These are phyloP conservation scores for Drosophila melanogaster DNA, from an alignment of 1,140 invertebrate species.

Conservation along the genomic window DNA sequence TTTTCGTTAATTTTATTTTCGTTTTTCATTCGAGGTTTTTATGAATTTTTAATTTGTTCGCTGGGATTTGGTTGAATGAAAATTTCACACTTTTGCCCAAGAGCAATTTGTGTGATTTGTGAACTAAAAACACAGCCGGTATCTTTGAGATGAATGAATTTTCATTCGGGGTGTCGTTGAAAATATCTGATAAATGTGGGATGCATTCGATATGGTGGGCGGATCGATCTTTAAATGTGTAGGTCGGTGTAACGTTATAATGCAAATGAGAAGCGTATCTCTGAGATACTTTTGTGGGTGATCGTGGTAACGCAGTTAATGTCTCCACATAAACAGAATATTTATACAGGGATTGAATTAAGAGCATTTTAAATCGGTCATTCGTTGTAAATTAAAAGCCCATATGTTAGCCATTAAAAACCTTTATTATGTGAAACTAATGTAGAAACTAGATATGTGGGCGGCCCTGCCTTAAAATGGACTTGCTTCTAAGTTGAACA, in stretches of 20 bases:
- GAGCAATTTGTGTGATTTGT: slow-evolving; percentile 65
- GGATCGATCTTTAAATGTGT: slow-evolving; percentile 19
- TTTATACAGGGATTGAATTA: too few species aligned
- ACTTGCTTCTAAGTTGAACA: too few species aligned
- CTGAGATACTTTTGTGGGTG: slow-evolving; percentile 29
- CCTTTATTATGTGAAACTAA: too few species aligned
- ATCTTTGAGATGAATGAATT: slow-evolving; percentile 15
- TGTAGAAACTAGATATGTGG: too few species aligned
- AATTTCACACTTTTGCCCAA: slow-evolving; percentile 55
- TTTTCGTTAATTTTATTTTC: slow-evolving; percentile 57
- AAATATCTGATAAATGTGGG: slow-evolving; percentile 12
- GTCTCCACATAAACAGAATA: too few species aligned
- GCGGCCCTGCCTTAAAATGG: too few species aligned
- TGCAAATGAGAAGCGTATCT: slow-evolving; percentile 9
- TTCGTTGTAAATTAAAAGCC: too few species aligned
- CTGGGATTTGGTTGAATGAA: slow-evolving; percentile 49
- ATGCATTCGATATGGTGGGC: slow-evolving; percentile 17
- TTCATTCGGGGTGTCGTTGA: slow-evolving; percentile 23
- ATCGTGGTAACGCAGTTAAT: neutral
- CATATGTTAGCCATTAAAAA: too few species aligned
- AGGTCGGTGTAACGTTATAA: neutral
- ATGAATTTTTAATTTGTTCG: slow-evolving; percentile 77
- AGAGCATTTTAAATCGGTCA: too few species aligned
- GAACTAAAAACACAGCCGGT: slow-evolving; percentile 35
- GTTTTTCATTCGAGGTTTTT: slow-evolving; percentile 55